Conservation (phyloP, 2,888 invertebrate genomes). For the Zygothrica quintamaculata region DNA sequence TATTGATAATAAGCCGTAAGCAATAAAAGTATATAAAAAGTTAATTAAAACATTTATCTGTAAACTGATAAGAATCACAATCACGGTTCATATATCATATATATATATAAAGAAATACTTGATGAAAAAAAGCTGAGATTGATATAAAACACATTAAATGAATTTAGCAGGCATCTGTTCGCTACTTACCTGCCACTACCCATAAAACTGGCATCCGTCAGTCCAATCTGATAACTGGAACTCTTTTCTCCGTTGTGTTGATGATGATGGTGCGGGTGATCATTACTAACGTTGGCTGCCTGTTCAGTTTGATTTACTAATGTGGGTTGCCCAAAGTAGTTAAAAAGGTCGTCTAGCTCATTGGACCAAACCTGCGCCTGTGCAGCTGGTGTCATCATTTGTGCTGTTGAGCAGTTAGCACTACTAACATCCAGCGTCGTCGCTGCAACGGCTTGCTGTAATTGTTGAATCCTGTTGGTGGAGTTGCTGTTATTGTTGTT, state of each 20-base stretch:
- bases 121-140: too few relatives aligned
- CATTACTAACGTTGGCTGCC: slow-evolving; percentile 12
- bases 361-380: slow-evolving; percentile 63
- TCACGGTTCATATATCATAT: too few relatives aligned
- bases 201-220: slow-evolving; percentile 74
- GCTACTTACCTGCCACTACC: slow-evolving; percentile 78
- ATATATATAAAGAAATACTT: too few relatives aligned
- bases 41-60: too few relatives aligned
- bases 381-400: slow-evolving; percentile 61
- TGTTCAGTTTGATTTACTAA: slow-evolving; percentile 26
- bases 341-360: slow-evolving; percentile 59
- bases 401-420: slow-evolving; percentile 62
- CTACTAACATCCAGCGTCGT: slow-evolving; percentile 62
- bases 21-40: too few relatives aligned
- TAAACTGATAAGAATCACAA: too few relatives aligned
- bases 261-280: slow-evolving; percentile 29
- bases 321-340: slow-evolving; percentile 48
- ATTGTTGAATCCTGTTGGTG: slow-evolving; percentile 73
- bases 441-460: slow-evolving; percentile 71
- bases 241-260: slow-evolving; percentile 75
- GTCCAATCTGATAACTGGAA: slow-evolving; percentile 80
- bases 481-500: slow-evolving; percentile 61
- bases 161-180: too few relatives aligned
- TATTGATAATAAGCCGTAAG: too few relatives aligned
- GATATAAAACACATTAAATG: too few relatives aligned